phyloP scores from a whole-genome alignment of 2,797 vertebrate genomes.

The Apodemus agrarius region DNA sequence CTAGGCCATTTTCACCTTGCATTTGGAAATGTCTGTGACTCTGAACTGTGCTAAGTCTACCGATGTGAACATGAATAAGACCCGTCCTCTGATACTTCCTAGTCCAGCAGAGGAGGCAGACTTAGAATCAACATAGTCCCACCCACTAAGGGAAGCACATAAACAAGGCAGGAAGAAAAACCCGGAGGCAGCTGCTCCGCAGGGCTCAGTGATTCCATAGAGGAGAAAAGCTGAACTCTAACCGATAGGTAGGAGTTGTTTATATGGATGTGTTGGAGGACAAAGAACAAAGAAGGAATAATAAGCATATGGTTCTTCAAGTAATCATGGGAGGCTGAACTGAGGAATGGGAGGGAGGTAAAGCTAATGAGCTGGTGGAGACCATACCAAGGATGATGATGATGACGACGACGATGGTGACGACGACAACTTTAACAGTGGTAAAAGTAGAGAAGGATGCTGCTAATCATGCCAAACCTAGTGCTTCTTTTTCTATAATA shows the following conservation, averaged over 20 bases:
- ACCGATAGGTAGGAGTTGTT: neutral
- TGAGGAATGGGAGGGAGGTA: neutral
- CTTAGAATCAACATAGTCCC: neutral
- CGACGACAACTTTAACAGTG: neutral
- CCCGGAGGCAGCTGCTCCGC: neutral
- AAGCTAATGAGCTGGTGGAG: neutral
- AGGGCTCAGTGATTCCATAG: neutral
- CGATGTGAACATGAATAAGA: neutral
- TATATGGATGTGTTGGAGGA: neutral
- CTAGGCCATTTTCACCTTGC: conserved; percentile 11
- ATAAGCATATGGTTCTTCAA: neutral
- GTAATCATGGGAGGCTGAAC: neutral
- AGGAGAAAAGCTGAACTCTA: neutral
- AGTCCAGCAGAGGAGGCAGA: neutral
- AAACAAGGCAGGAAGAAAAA: neutral
- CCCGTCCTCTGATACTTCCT: neutral
- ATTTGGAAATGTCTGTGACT: conserved; percentile 45
- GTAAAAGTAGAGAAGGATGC: neutral
- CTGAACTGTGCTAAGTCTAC: neutral
- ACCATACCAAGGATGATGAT: neutral
- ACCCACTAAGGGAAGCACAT: neutral
- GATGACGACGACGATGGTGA: too few species aligned
- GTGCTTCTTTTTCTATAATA: neutral
- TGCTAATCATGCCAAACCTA: neutral
- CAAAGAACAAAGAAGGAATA: neutral